Percentiles rank a stretch among this genome's conserved stretches.
Evolutionary conservation across 2,797 vertebrate genomes (phyloP).

Genomic region (Neomorphus geoffroyi): DNA sequence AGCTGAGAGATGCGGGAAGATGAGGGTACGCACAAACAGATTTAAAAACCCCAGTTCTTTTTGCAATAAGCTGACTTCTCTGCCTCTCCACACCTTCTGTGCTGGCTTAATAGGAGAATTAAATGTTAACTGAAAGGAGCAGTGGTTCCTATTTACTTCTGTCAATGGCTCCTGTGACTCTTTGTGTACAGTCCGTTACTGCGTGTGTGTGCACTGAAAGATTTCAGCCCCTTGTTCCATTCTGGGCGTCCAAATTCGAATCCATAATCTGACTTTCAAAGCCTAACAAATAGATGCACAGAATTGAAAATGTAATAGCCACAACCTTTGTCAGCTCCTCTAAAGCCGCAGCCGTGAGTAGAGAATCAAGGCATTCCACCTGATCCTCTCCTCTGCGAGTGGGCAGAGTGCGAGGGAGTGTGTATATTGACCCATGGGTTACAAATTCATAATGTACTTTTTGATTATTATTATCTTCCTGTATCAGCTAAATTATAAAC

Average conservation of each 20-base stretch:
- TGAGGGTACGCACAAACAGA: conserved; percentile 84
- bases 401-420: not conserved
- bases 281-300: not conserved
- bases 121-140: not conserved
- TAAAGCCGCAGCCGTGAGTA: not conserved
- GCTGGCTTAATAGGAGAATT: not conserved
- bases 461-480: not conserved
- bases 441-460: not conserved
- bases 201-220: not conserved
- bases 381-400: not conserved
- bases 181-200: not conserved
- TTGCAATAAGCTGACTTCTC: not conserved
- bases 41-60: not conserved
- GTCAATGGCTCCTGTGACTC: not conserved
- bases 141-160: not conserved
- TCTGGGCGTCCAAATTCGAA: not conserved
- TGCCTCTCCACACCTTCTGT: not conserved
- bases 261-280: not conserved
- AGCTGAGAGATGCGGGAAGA: conserved; percentile 94
- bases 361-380: not conserved
- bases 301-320: not conserved
- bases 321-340: not conserved
- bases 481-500: not conserved
- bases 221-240: not conserved
- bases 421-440: not conserved